These are phyloP conservation scores for Drosophila seguyi DNA, from an alignment of 1,140 invertebrate species.

Conservation along the genomic window DNA sequence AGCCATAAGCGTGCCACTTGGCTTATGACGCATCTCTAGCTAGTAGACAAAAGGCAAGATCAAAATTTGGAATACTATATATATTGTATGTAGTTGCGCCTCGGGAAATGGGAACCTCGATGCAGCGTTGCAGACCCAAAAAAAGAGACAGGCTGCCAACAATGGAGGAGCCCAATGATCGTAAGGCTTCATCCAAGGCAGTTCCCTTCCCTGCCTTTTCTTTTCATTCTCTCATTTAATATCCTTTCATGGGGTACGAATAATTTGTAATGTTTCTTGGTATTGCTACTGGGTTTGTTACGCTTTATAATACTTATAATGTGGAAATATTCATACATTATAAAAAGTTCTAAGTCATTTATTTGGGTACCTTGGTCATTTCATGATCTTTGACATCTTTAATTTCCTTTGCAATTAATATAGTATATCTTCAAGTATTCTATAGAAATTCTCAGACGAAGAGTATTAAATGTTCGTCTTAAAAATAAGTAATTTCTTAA, in stretches of 20 bases:
- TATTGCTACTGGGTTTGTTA: too few relatives aligned
- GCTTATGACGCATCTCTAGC: slow-evolving; percentile 44
- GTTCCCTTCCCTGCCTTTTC: not conserved
- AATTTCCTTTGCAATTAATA: not conserved
- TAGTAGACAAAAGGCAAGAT: slow-evolving; percentile 48
- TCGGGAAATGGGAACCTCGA: slow-evolving; percentile 17
- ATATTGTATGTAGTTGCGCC: slow-evolving; percentile 13
- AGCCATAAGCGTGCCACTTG: slow-evolving; percentile 72
- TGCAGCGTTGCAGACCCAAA: slow-evolving; percentile 33
- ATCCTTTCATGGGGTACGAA: not conserved
- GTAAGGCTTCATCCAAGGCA: slow-evolving; percentile 51
- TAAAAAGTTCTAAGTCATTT: not conserved
- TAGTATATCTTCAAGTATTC: too few relatives aligned
- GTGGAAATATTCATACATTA: not conserved
- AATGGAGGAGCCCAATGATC: slow-evolving; percentile 38
- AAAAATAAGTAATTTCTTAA: not conserved
- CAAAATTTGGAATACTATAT: slow-evolving; percentile 51
- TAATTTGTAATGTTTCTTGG: not conserved
- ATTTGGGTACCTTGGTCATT: rapidly evolving
- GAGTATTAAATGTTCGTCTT: slow-evolving; percentile 12
- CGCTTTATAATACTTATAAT: not conserved
- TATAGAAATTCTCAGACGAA: not conserved
- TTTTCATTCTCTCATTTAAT: slow-evolving; percentile 1
- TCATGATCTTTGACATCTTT: not conserved
- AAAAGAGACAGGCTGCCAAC: slow-evolving; percentile 34